phyloP scores from a whole-genome alignment of 2,113 vertebrate genomes.

The Mustelus asterias region DNA sequence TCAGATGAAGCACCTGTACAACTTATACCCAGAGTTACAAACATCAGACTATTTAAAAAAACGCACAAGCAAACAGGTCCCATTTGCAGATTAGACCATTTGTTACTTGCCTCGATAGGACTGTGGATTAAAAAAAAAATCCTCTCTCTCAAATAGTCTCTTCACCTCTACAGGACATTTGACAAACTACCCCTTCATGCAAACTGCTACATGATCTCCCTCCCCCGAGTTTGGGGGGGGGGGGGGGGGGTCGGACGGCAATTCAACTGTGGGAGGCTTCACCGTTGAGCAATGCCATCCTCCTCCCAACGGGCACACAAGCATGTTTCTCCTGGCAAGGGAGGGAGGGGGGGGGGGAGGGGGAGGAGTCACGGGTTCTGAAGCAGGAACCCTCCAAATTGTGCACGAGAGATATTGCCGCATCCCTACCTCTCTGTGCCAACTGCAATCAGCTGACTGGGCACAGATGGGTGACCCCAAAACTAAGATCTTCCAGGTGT shows the following conservation, averaged over 20 bases:
- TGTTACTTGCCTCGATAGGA: neutral
- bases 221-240: neutral
- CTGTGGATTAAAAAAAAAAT: neutral
- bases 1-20: conserved; percentile 26
- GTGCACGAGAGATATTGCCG: neutral
- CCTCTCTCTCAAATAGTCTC: neutral
- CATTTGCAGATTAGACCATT: neutral
- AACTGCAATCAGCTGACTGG: neutral
- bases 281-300: neutral
- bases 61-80: neutral
- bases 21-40: neutral
- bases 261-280: neutral
- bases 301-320: neutral
- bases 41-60: neutral
- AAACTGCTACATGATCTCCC: neutral
- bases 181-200: neutral
- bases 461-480: neutral
- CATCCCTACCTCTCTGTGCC: neutral
- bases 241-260: neutral
- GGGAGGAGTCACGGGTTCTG: neutral
- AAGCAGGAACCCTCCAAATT: neutral
- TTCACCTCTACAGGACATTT: neutral
- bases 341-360: too few species aligned
- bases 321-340: neutral
- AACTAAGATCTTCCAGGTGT: neutral